These are phyloP conservation scores for Aphelocoma californica DNA, from an alignment of 2,797 vertebrate genomes.

Conservation along the genomic window DNA sequence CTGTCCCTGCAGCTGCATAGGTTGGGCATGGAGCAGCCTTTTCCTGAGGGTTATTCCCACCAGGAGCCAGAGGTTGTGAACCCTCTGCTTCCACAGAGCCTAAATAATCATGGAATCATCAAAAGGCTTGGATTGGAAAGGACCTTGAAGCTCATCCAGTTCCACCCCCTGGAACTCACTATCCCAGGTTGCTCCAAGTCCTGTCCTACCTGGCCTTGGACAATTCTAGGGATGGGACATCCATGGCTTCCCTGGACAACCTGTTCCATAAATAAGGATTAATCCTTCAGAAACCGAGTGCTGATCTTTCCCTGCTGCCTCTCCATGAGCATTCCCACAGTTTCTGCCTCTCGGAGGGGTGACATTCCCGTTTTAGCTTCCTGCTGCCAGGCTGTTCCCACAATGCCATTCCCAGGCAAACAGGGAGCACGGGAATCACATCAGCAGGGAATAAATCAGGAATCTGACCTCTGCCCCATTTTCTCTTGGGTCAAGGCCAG, in stretches of 20 bases:
- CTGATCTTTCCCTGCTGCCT: not conserved
- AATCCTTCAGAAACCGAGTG: not conserved
- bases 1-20: not conserved
- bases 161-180: not conserved
- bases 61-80: not conserved
- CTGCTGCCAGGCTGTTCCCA: not conserved
- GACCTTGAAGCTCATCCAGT: not conserved
- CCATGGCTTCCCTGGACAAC: not conserved
- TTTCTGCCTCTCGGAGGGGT: not conserved
- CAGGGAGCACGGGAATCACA: not conserved
- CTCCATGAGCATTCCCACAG: not conserved
- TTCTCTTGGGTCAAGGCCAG: not conserved
- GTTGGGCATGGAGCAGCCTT: not conserved
- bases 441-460: not conserved
- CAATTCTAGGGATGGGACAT: not conserved
- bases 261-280: not conserved
- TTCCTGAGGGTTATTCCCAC: not conserved
- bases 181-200: not conserved
- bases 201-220: not conserved
- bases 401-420: fast-evolving
- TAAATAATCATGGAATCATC: not conserved
- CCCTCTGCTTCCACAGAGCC: not conserved
- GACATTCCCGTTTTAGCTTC: not conserved
- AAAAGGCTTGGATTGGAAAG: not conserved
- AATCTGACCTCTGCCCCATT: not conserved